Conservation (phyloP, 2,113 vertebrate species). For the Tylochromis polylepis region DNA sequence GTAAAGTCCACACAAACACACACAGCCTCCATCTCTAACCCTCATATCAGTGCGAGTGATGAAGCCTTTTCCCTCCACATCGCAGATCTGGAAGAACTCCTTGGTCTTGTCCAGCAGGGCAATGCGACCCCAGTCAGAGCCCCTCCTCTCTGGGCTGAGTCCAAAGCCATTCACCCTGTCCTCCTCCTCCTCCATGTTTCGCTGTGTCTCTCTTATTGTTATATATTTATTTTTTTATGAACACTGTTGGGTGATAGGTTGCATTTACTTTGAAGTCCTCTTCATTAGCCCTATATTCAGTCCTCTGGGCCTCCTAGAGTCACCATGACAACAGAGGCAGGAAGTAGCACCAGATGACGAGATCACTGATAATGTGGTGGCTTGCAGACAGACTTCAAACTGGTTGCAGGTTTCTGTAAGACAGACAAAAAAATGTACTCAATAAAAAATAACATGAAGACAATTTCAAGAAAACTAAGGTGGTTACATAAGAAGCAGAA, state of each 20-base stretch:
- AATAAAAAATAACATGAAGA: not conserved
- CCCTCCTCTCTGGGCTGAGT: conserved; percentile 6
- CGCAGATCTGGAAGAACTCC: conserved; percentile 91
- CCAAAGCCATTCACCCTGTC: conserved; percentile 14
- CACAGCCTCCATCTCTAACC: conserved; percentile 66
- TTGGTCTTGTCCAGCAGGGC: conserved; percentile 77
- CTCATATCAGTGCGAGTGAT: conserved; percentile 84
- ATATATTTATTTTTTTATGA: not conserved
- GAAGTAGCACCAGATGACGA: conserved; percentile 5
- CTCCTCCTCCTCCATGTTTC: conserved; percentile 50
- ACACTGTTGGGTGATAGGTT: not conserved
- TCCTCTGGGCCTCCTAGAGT: not conserved
- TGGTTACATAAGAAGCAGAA: not conserved
- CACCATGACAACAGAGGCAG: conserved; percentile 9
- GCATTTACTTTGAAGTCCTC: conserved; percentile 3
- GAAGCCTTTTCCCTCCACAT: conserved; percentile 85
- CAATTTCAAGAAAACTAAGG: not conserved
- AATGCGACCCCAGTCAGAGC: conserved; percentile 44
- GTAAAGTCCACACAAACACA: not conserved
- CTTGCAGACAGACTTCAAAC: not conserved
- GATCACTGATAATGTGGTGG: not conserved
- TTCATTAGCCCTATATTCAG: not conserved
- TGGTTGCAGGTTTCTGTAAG: not conserved
- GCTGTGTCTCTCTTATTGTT: not conserved
- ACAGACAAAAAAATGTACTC: not conserved